Base-by-base conservation (phyloP, 2,113 vertebrate species). In the Pipa parva region DNA sequence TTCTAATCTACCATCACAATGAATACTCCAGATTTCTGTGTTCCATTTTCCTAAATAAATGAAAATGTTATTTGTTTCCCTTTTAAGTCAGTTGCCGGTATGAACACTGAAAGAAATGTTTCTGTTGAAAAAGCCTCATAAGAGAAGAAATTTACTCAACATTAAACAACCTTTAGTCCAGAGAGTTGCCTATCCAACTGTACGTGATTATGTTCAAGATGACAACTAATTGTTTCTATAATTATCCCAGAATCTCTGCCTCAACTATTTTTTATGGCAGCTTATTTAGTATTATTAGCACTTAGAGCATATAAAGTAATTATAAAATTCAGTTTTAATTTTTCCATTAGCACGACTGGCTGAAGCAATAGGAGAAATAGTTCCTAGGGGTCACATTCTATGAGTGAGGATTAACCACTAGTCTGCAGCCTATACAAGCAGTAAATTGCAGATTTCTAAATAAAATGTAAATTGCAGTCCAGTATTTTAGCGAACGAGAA, bases 171-270 rank as follows among this genome's bases (percentile, higher is more conserved):
- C 52, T 10, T 54, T 63, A 72, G 28, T 55, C 55, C 49, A 7
- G 24, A 55, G 71, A 74, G 71, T 71, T 50, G 56, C 71, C 71
- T 73, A 57, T 72, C 73, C 76, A 72, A 31, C 29, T 31, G 29
- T 31, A n/a, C 37, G n/a, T 15, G 18, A 1, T 72, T 83, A 73
- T 78, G 70, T 20, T 27, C 25, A 61, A 39, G 50, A 54, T 62
- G 20, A 9, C 45, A 63, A 48, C 65, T 79, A 63, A 73, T 74
- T 79, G 28, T 77, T 75, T 63, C 57, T 68, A 76, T 80, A 81
- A 78, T 70, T 50, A 75, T 69, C n/a, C 1, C 27, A 45, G 11
- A 49, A 58, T 60, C 17, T 73, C 72, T 71, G 11, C 59, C 74
- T 76, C 72, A 63, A 57, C 24, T 66, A 33, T 70, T 63, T 73